Percentiles rank a stretch among this genome's conserved stretches.
Conservation (phyloP, 2,113 vertebrate species). For the Cebus imitator region DNA sequence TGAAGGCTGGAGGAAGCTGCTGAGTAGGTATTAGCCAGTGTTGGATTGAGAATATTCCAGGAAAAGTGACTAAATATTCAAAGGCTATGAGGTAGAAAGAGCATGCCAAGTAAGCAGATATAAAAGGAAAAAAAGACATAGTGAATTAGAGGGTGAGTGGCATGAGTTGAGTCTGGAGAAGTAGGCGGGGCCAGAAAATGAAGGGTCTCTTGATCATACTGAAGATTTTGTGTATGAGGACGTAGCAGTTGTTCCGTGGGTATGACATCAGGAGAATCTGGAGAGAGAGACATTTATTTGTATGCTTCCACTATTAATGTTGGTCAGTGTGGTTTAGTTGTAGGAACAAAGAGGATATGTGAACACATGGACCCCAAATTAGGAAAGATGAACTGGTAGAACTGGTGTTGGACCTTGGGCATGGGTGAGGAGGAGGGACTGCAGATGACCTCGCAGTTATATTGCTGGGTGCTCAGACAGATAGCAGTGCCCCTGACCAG, state of each 20-base stretch:
- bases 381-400: not conserved
- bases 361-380: not conserved
- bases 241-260: not conserved
- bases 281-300: not conserved
- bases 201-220: not conserved
- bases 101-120: not conserved
- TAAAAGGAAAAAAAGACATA: not conserved
- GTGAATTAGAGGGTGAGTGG: not conserved
- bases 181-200: not conserved
- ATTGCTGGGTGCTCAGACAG: not conserved
- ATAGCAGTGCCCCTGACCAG: not conserved
- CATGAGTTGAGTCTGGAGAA: not conserved
- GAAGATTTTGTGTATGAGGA: not conserved
- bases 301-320: not conserved
- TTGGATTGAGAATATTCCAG: not conserved
- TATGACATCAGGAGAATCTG: not conserved
- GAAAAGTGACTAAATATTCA: not conserved
- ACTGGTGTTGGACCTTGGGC: not conserved
- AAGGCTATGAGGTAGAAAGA: not conserved
- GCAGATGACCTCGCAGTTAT: not conserved
- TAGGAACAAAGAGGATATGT: not conserved
- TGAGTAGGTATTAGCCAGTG: not conserved
- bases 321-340: not conserved
- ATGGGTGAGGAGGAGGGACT: not conserved
- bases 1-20: not conserved